Percentiles rank a stretch among this genome's conserved stretches.
phyloP scores from a whole-genome alignment of 2,888 invertebrate genomes.

The Himalopsyche anomala region DNA sequence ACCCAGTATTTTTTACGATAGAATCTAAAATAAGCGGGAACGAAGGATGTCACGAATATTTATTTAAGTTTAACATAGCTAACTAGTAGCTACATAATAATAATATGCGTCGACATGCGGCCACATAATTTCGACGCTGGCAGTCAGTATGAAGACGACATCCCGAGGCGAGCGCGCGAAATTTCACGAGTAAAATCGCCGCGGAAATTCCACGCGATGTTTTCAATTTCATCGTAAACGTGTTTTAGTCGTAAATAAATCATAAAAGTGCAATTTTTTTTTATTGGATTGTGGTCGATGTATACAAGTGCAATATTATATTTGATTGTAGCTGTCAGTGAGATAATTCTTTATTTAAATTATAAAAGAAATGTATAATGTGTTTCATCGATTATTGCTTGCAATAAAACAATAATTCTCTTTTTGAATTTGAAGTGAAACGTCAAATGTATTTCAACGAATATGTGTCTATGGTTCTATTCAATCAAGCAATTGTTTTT shows the following conservation, averaged over 20 bases:
- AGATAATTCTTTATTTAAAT: no score
- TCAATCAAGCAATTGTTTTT: no score
- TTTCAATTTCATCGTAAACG: conserved; percentile 2
- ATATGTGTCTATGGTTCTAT: no score
- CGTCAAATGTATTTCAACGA: no score
- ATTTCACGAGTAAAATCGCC: background rate
- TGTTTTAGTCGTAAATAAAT: background rate
- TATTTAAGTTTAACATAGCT: conserved; percentile 5
- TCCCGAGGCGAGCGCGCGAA: conserved; percentile 11
- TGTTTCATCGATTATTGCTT: no score
- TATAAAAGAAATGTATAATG: no score
- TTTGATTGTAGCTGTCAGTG: no score
- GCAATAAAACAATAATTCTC: no score
- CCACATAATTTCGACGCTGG: background rate
- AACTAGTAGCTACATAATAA: background rate
- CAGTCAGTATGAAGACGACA: conserved; percentile 14
- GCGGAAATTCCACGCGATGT: background rate
- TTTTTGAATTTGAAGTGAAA: no score
- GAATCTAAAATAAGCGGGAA: conserved; percentile 18
- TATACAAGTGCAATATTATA: no score
- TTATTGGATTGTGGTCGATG: no score
- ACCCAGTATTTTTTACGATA: background rate
- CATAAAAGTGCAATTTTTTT: background rate
- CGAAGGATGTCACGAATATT: background rate
- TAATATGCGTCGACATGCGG: background rate